phyloP scores from a whole-genome alignment of 1,140 invertebrate genomes.

The Drosophila nebulosa region DNA sequence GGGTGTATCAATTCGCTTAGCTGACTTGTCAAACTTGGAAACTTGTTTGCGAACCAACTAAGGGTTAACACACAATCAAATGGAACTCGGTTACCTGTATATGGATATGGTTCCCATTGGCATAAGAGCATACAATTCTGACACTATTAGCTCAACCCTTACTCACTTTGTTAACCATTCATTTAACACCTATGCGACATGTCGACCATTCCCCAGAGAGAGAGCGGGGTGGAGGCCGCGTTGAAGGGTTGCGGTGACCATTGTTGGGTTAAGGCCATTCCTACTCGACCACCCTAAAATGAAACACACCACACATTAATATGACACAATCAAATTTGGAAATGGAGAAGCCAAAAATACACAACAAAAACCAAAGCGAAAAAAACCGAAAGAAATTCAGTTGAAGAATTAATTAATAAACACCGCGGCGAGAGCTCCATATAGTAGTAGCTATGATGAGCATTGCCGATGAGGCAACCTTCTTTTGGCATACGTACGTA shows the following conservation, averaged over 20 bases:
- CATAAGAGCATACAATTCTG: too few relatives aligned
- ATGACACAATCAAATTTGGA: constrained; percentile 66
- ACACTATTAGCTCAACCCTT: too few relatives aligned
- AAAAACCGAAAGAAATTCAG: constrained; percentile 12
- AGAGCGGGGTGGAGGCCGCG: background rate
- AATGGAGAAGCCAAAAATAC: constrained; percentile 36
- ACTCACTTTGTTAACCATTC: too few relatives aligned
- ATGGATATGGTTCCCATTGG: too few relatives aligned
- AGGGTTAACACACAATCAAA: too few relatives aligned
- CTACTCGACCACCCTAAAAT: background rate
- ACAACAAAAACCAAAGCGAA: background rate
- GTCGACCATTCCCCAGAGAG: background rate
- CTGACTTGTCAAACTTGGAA: background rate
- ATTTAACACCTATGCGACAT: too few relatives aligned
- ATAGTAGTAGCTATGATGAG: background rate
- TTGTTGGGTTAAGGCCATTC: background rate
- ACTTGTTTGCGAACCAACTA: too few relatives aligned
- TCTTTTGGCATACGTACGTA: background rate
- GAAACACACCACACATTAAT: constrained; percentile 54
- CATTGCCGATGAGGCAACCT: constrained; percentile 49
- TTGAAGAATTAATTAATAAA: constrained; percentile 73
- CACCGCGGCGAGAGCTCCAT: constrained; percentile 19
- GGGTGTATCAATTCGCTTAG: background rate
- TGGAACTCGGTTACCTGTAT: too few relatives aligned
- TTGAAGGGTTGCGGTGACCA: background rate